Evolutionary conservation across 2,113 vertebrate genomes (phyloP).

Genomic region (Phainopepla nitens): DNA sequence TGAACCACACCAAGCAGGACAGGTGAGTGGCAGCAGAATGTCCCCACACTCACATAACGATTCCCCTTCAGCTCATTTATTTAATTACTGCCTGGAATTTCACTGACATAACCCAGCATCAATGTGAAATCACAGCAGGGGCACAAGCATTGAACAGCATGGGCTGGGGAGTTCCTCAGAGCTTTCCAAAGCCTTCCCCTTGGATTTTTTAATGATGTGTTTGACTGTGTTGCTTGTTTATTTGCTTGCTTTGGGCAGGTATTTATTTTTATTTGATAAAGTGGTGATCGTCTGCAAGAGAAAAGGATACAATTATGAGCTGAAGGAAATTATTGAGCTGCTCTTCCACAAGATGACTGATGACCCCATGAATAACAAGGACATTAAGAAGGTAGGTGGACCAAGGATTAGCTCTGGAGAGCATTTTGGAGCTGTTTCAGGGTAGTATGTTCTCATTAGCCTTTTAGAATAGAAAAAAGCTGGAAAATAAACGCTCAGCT

Average conservation of each 20-base stretch:
- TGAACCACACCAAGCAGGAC: conserved; percentile 96
- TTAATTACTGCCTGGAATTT: not conserved
- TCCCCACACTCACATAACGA: rapidly evolving
- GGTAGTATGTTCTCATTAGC: not conserved
- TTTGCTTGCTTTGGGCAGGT: conserved; percentile 75
- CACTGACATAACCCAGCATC: not conserved
- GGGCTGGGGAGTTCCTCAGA: not conserved
- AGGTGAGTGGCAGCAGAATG: conserved; percentile 69
- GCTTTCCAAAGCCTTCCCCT: not conserved
- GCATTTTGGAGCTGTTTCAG: not conserved
- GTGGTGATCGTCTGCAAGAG: conserved; percentile 97
- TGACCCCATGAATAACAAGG: conserved; percentile 93
- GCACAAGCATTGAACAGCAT: rapidly evolving
- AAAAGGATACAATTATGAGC: conserved; percentile 92
- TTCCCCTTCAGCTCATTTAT: not conserved
- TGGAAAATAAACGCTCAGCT: not conserved
- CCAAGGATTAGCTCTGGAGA: not conserved
- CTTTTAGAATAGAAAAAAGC: conserved; percentile 2
- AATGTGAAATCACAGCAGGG: not conserved
- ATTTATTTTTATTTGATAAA: conserved; percentile 98
- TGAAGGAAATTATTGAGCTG: conserved; percentile 95
- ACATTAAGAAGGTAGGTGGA: conserved; percentile 89
- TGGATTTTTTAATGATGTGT: not conserved
- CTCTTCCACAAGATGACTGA: conserved; percentile 94
- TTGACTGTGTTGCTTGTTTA: not conserved